A percentile compares a stretch with the other conserved stretches of the same genome.
Conservation (phyloP, 1,140 invertebrate species). For the Sinonovacula constricta region DNA sequence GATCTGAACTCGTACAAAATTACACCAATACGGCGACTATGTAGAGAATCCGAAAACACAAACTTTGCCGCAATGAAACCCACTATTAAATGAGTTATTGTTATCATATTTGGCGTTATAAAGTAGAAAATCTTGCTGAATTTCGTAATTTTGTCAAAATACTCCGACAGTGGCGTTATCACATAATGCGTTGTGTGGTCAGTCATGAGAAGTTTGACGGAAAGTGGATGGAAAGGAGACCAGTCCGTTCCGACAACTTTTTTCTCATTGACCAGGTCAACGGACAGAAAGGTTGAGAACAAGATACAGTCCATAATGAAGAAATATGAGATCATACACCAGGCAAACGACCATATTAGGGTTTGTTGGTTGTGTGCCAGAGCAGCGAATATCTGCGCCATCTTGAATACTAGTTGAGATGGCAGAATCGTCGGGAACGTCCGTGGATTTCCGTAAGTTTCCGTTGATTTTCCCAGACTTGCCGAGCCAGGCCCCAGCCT, state of each 20-base stretch:
- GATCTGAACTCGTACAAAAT: constrained; percentile 70
- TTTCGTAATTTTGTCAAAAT: constrained; percentile 68
- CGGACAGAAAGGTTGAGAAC: constrained; percentile 62
- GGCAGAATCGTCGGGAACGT: neutral
- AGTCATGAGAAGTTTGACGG: constrained; percentile 74
- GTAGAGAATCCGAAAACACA: constrained; percentile 68
- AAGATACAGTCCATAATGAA: constrained; percentile 73
- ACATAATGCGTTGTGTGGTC: constrained; percentile 73
- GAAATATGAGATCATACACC: constrained; percentile 62
- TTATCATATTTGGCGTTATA: constrained; percentile 75
- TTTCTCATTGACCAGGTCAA: constrained; percentile 62
- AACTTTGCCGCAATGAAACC: constrained; percentile 70
- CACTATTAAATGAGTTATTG: constrained; percentile 68
- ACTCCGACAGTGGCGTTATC: constrained; percentile 70
- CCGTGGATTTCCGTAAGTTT: no score
- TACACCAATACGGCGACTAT: constrained; percentile 68
- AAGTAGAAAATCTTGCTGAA: constrained; percentile 74
- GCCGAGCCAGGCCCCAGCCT: no score
- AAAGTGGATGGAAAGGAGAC: constrained; percentile 70
- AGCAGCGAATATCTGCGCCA: neutral
- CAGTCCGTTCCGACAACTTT: constrained; percentile 51
- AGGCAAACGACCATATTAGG: neutral
- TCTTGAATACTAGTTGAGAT: neutral
- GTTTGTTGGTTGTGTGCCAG: neutral
- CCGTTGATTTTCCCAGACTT: no score